These are phyloP conservation scores for Thereva nobilitata DNA, from an alignment of 2,888 invertebrate genomes.

Conservation along the genomic window DNA sequence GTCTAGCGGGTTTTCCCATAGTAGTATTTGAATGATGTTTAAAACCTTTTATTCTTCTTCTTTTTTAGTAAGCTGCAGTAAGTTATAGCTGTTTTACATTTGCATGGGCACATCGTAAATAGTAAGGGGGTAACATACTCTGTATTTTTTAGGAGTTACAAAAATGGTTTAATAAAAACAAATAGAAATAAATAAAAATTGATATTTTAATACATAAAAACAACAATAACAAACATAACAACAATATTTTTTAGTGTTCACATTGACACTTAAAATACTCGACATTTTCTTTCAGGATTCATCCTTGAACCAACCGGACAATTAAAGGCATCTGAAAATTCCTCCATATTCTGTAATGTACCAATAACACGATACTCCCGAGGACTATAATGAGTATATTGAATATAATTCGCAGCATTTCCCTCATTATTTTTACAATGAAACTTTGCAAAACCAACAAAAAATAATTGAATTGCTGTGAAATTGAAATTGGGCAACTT, in stretches of 20 bases:
- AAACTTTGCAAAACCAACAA: constrained; percentile 25
- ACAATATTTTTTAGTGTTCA: not conserved
- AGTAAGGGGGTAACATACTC: too few species aligned
- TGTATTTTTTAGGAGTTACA: too few species aligned
- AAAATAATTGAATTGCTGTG: constrained; percentile 21
- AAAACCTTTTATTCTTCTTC: too few species aligned
- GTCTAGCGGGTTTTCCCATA: too few species aligned
- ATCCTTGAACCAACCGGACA: constrained; percentile 20
- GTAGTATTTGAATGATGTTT: too few species aligned
- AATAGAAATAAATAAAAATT: too few species aligned
- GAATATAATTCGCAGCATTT: constrained; percentile 6
- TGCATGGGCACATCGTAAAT: too few species aligned
- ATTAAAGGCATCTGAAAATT: constrained; percentile 20
- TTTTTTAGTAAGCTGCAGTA: too few species aligned
- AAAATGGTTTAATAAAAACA: too few species aligned
- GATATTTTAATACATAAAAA: too few species aligned
- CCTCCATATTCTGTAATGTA: constrained; percentile 17
- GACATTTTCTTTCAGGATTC: constrained; percentile 26
- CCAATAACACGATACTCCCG: constrained; percentile 30
- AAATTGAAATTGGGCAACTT: constrained; percentile 4
- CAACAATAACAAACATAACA: too few species aligned
- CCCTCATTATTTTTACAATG: constrained; percentile 18
- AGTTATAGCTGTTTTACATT: too few species aligned
- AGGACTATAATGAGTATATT: constrained; percentile 14
- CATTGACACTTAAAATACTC: not conserved